Percentiles rank a stretch among this genome's conserved stretches.
Conservation (phyloP, 2,797 vertebrate species). For the Masticophis lateralis region DNA sequence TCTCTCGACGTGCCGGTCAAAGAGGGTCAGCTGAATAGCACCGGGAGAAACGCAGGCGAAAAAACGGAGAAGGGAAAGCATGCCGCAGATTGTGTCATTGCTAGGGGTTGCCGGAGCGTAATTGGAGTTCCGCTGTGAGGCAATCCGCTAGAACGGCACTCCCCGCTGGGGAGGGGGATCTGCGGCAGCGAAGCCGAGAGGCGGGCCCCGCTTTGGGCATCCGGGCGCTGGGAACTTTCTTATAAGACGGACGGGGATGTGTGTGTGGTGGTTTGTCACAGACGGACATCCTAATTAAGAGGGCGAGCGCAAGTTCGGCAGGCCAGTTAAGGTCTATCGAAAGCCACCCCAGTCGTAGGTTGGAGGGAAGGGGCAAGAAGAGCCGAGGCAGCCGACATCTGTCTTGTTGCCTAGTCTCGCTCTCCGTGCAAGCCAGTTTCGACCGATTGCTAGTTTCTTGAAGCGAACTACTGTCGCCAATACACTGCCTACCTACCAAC, state of each 20-base stretch:
- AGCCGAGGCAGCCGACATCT: not conserved
- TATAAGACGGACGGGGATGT: no score
- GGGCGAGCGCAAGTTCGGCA: not conserved
- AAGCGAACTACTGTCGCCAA: not conserved
- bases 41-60: not conserved
- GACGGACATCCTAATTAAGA: not conserved
- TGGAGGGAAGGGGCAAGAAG: not conserved
- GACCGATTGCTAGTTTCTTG: not conserved
- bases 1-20: constrained; percentile 34
- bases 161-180: constrained; percentile 13
- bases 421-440: not conserved
- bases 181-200: not conserved
- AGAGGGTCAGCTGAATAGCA: constrained; percentile 42
- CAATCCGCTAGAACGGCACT: constrained; percentile 47
- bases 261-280: no score
- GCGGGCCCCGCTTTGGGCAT: not conserved
- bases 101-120: constrained; percentile 17
- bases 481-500: not conserved
- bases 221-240: not conserved
- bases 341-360: no score
- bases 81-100: constrained; percentile 31
- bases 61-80: constrained; percentile 11
- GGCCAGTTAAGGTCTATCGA: not conserved
- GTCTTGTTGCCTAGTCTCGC: not conserved
- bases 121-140: constrained; percentile 23